Conservation (phyloP, 2,113 vertebrate species). For the Passer montanus region DNA sequence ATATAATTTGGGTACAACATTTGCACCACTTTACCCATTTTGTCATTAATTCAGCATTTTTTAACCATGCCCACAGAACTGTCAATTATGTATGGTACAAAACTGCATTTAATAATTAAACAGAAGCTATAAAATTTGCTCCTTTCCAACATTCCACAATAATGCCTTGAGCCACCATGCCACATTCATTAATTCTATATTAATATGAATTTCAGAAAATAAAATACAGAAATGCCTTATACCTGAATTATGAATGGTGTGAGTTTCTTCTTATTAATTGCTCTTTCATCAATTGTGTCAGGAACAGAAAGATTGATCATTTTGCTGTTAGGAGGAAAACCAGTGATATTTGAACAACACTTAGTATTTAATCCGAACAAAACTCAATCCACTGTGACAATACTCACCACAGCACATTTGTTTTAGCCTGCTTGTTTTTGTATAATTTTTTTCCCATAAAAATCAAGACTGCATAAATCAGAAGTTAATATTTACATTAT, state of each 20-base stretch:
- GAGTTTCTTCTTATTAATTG: slow-evolving; percentile 96
- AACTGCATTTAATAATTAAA: slow-evolving; percentile 15
- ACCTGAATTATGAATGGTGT: slow-evolving; percentile 95
- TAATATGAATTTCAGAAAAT: neutral
- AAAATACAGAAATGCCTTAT: neutral
- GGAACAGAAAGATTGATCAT: slow-evolving; percentile 97
- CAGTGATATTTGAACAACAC: neutral
- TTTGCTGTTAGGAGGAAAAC: slow-evolving; percentile 81
- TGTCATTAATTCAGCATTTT: neutral
- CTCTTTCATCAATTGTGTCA: slow-evolving; percentile 96
- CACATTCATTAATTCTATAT: neutral
- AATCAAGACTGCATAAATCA: slow-evolving; percentile 4
- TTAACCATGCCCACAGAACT: neutral
- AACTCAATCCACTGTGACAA: neutral
- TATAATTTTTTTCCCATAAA: neutral
- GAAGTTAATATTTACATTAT: neutral
- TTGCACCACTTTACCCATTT: neutral
- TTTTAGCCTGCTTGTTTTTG: neutral
- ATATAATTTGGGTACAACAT: fast-evolving
- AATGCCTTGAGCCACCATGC: neutral
- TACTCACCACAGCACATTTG: neutral
- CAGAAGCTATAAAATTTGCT: neutral
- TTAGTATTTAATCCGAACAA: neutral
- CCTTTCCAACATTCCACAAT: neutral
- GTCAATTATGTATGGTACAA: neutral